These are phyloP conservation scores for Pelusios castaneus DNA, from an alignment of 2,113 vertebrate species.

Conservation along the genomic window DNA sequence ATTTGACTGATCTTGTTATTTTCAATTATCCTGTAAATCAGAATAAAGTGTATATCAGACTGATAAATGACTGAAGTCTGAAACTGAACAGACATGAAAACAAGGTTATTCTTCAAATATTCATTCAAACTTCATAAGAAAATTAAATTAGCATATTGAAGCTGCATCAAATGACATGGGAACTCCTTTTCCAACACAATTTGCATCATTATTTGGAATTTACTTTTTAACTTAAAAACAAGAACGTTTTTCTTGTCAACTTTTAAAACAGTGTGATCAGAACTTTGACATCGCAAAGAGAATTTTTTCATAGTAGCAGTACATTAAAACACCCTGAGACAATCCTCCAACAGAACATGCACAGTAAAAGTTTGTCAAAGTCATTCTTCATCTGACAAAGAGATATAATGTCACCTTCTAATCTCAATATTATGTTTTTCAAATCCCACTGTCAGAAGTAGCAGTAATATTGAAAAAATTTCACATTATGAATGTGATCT, in stretches of 20 bases:
- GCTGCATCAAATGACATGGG: not conserved
- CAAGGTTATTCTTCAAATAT: slow-evolving; percentile 3
- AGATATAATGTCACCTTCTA: not conserved
- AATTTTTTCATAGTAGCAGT: not conserved
- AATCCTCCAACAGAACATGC: not conserved
- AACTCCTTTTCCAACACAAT: not conserved
- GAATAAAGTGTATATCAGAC: slow-evolving; percentile 39
- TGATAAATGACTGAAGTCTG: not conserved
- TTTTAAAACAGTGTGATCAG: not conserved
- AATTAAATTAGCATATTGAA: not conserved
- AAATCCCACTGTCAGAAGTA: not conserved
- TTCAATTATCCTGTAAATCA: slow-evolving; percentile 88
- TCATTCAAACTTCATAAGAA: not conserved
- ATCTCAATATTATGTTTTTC: not conserved
- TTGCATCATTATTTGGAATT: not conserved
- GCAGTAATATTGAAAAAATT: not conserved
- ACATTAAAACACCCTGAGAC: not conserved
- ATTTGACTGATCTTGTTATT: slow-evolving; percentile 91
- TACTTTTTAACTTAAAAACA: not conserved
- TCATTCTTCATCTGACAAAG: not conserved
- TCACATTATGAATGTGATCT: not conserved
- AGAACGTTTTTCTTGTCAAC: not conserved
- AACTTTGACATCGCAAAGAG: not conserved
- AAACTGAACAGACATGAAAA: not conserved
- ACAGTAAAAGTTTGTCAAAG: not conserved